Evolutionary conservation across 2,797 vertebrate species (phyloP).

Genomic region (Sphaeramia orbicularis): DNA sequence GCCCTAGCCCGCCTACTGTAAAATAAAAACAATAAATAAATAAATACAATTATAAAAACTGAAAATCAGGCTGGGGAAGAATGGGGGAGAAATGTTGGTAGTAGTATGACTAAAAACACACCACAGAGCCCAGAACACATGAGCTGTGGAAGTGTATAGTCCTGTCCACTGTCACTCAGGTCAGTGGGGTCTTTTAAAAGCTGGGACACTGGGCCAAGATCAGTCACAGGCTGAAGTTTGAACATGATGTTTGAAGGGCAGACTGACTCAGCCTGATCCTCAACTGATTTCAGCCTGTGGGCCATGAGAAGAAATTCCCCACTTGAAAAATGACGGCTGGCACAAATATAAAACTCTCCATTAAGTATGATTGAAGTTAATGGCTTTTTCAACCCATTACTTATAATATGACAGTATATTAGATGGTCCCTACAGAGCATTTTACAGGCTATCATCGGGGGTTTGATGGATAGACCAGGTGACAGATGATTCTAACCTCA

Average conservation of each 20-base stretch:
- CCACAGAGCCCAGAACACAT: too few species aligned
- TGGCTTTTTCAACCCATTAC: conserved; percentile 26
- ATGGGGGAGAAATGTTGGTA: too few species aligned
- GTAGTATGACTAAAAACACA: too few species aligned
- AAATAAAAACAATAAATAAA: too few species aligned
- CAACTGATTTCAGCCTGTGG: neutral
- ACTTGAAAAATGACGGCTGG: conserved; percentile 10
- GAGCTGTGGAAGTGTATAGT: too few species aligned
- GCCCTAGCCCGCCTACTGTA: too few species aligned
- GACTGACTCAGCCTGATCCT: neutral
- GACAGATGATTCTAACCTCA: conserved; percentile 2
- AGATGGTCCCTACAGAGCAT: conserved; percentile 2
- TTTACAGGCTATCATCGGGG: conserved; percentile 10
- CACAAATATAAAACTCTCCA: neutral
- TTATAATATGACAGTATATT: conserved; percentile 7
- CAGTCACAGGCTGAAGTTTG: neutral
- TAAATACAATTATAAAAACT: too few species aligned
- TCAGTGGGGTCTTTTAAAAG: neutral
- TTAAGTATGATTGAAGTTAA: conserved; percentile 21
- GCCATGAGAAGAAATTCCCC: conserved; percentile 11
- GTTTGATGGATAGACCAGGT: conserved; percentile 23
- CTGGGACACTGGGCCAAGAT: neutral
- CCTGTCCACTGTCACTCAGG: neutral
- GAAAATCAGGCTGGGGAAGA: too few species aligned
- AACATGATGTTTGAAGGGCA: conserved; percentile 6